Evolutionary conservation across 2,113 vertebrate species (phyloP), one percentile per base, ranked within the genome.

Genomic region (Tragelaphus buxtoni): DNA sequence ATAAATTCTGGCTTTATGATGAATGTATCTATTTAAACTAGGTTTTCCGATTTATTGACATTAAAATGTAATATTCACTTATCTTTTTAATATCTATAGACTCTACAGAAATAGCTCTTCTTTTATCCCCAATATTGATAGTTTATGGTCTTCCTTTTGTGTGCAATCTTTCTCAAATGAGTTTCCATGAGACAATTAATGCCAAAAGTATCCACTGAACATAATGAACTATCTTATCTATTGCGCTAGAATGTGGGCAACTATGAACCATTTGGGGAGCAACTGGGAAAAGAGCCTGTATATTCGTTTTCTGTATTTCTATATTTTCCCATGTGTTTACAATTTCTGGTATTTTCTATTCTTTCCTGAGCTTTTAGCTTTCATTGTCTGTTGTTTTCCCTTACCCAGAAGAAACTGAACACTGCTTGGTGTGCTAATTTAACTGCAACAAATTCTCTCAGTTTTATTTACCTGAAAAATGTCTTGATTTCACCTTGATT

Each of bases 21-120:
- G 53, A 96, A 55, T 86, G 9, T 58, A 8, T 91, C 39, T 60
- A 56, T 61, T 96, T 95, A 55, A 96, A 79, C 80, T 76, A 55
- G 8, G 42, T 88, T 90, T 95, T 92, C 45, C 26, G 26, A 72
- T 69, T 85, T 90, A 51, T 69, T 61, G 49, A 79, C 49, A 79
- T 83, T 79, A 47, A 94, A n/a, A 60, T 84, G 16, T 72, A 93
- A 53, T 61, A 82, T 24, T 49, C 14, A 17, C 39, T 82, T 84
- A 86, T 90, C 89, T 91, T 96, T 91, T 76, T 58, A 88, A 83
- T 77, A 56, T 88, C 85, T 65, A 30, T n/a, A 72, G 22, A 22
- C 49, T 74, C 56, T 53, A 72, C 17, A 55, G 49, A 16, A 90
- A 45, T 84, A 49, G n/a, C 65, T 96, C 55, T 76, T 65, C 49